Percentiles rank a stretch among this genome's conserved stretches.
phyloP scores from a whole-genome alignment of 2,888 invertebrate genomes.

The Xestia c-nigrum region DNA sequence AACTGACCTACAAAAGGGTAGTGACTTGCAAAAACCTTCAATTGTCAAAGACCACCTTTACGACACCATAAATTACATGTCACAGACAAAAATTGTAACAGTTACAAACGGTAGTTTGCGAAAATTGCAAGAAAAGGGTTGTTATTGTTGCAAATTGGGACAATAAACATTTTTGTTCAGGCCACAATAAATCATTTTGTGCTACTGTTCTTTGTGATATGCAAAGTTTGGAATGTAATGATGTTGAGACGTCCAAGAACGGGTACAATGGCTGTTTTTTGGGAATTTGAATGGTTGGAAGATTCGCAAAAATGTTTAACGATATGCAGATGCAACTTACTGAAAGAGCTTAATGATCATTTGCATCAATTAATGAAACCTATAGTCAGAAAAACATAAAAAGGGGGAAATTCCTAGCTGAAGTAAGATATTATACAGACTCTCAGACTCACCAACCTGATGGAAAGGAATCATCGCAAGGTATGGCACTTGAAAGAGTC shows the following conservation, averaged over 20 bases:
- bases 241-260: constrained; percentile 33
- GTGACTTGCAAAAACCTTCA: constrained; percentile 85
- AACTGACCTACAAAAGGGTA: constrained; percentile 87
- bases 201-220: constrained; percentile 67
- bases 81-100: constrained; percentile 83
- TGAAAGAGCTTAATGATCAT: neutral
- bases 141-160: constrained; percentile 72
- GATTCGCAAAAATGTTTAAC: neutral
- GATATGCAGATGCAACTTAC: neutral
- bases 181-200: constrained; percentile 72
- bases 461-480: neutral
- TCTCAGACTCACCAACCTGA: neutral
- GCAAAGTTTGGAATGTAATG: constrained; percentile 60
- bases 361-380: neutral
- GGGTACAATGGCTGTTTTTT: constrained; percentile 33
- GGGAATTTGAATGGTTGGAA: neutral
- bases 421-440: neutral
- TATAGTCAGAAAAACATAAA: neutral
- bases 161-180: constrained; percentile 68
- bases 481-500: too few species aligned
- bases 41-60: constrained; percentile 83
- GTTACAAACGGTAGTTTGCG: constrained; percentile 82
- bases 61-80: constrained; percentile 84
- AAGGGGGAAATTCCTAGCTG: neutral
- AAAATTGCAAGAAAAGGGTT: constrained; percentile 84